These are phyloP conservation scores for Phrynosoma platyrhinos DNA, from an alignment of 2,113 vertebrate genomes.

Conservation along the genomic window DNA sequence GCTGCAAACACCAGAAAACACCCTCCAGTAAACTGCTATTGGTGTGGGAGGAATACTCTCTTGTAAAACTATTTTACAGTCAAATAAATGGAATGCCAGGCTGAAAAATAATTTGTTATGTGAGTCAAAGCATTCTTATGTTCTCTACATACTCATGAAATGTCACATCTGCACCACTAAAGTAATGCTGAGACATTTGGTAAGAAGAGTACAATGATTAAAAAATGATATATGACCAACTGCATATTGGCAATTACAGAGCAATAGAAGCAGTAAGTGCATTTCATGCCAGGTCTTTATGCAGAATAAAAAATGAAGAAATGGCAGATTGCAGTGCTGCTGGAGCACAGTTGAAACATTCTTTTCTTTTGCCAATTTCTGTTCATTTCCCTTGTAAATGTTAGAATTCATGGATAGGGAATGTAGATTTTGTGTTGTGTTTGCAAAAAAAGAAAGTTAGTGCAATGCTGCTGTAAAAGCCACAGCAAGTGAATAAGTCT, in stretches of 20 bases:
- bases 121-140: background rate
- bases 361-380: background rate
- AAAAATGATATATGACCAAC: constrained; percentile 1
- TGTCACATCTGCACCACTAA: background rate
- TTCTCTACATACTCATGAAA: background rate
- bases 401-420: background rate
- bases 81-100: background rate
- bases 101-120: background rate
- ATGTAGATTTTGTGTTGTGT: background rate
- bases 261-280: background rate
- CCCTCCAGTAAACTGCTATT: background rate
- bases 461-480: background rate
- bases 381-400: background rate
- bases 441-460: background rate
- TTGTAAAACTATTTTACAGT: background rate
- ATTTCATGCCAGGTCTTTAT: accelerated
- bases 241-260: background rate
- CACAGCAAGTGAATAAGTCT: background rate
- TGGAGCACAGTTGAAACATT: background rate
- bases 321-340: background rate
- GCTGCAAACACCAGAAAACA: background rate
- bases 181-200: background rate
- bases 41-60: background rate
- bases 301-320: background rate
- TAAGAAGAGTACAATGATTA: background rate